These are phyloP conservation scores for Coturnix japonica DNA, from an alignment of 2,113 vertebrate species.

Conservation along the genomic window DNA sequence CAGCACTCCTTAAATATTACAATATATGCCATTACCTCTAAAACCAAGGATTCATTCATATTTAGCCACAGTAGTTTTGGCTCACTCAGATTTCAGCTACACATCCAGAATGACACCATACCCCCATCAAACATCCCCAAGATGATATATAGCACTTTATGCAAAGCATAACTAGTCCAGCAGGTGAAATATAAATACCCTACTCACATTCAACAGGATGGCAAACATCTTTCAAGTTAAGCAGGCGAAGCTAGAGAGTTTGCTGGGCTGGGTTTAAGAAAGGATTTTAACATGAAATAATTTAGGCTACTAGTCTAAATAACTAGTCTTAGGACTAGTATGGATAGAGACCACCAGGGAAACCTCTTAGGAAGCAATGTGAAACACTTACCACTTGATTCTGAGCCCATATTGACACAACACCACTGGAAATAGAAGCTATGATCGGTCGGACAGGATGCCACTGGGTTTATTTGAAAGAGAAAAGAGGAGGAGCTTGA, in stretches of 20 bases:
- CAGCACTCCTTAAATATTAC: neutral
- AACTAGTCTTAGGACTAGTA: too few species aligned
- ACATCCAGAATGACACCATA: neutral
- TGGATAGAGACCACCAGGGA: neutral
- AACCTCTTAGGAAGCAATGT: neutral
- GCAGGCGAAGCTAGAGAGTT: neutral
- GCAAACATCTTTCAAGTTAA: accelerated
- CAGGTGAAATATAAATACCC: accelerated
- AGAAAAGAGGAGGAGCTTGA: neutral
- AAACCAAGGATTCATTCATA: neutral
- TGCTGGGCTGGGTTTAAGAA: neutral
- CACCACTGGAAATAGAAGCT: slow-evolving; percentile 96
- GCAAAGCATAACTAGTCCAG: neutral
- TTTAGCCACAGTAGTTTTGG: neutral
- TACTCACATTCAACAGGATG: neutral
- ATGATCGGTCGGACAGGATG: slow-evolving; percentile 98
- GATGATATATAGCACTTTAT: neutral
- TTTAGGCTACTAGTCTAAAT: too few species aligned
- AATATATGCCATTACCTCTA: accelerated
- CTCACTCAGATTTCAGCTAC: neutral
- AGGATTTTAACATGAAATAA: neutral
- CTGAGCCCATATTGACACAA: slow-evolving; percentile 98
- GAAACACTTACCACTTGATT: slow-evolving; percentile 93
- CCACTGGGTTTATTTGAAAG: slow-evolving; percentile 82
- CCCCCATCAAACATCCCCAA: neutral